These are phyloP conservation scores for Polymixis lichenea DNA, from an alignment of 2,888 invertebrate species.

Conservation along the genomic window DNA sequence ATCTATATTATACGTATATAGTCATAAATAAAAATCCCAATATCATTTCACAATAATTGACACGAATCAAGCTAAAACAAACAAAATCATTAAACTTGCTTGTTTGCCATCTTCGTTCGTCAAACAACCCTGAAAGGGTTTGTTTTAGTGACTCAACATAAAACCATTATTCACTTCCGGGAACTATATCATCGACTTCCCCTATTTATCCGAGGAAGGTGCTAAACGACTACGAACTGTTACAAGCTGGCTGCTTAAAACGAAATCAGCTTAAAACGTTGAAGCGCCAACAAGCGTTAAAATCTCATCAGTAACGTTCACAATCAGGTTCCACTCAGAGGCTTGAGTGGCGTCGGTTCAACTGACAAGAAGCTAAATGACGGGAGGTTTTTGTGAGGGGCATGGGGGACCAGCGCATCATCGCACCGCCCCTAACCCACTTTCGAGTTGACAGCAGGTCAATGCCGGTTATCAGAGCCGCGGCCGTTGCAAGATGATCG, in stretches of 20 bases:
- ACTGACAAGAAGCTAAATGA: constrained; percentile 55
- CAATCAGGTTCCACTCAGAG: constrained; percentile 38
- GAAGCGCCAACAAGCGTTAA: constrained; percentile 55
- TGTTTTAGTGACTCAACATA: constrained; percentile 49
- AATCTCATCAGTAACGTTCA: constrained; percentile 58
- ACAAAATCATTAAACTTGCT: constrained; percentile 47
- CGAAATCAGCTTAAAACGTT: constrained; percentile 40
- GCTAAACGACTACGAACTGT: constrained; percentile 23
- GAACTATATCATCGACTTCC: constrained; percentile 36
- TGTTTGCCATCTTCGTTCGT: constrained; percentile 34
- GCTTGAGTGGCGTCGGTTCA: constrained; percentile 23
- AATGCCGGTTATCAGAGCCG: constrained; percentile 70
- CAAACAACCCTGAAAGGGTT: constrained; percentile 39
- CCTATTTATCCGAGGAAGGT: constrained; percentile 20
- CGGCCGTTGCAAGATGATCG: constrained; percentile 61
- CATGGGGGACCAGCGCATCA: constrained; percentile 44
- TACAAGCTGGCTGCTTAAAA: constrained; percentile 42
- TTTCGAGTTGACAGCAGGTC: constrained; percentile 72
- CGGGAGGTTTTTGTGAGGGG: constrained; percentile 49
- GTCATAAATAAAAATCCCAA: neutral
- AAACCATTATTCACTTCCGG: constrained; percentile 41
- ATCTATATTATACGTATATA: too few relatives aligned
- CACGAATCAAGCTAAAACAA: constrained; percentile 22
- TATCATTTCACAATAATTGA: constrained; percentile 5
- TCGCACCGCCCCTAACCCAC: constrained; percentile 70